Base-by-base conservation (phyloP, 2,797 vertebrate species). In the Takifugu rubripes region DNA sequence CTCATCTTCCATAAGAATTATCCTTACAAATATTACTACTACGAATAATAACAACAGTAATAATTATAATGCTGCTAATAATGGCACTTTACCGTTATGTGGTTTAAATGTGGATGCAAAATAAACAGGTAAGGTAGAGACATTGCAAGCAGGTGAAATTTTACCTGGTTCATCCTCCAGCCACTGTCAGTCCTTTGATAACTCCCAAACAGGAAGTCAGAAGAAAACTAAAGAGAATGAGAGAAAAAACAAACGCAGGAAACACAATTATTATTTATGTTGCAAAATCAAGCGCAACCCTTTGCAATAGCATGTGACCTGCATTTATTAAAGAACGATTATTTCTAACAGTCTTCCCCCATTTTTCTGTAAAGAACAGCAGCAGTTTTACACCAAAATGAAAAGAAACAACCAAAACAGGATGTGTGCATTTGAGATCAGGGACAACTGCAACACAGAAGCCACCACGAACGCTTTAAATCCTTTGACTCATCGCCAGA, bases 161-260 rank as follows among this genome's bases (percentile, higher is more conserved):
- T 81, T 56, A 92, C 90, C 88, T 90, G 89, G 74, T 81, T 89
- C 75, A 84, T 77, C 68, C 85, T 78, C 84, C 83, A 90, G 58
- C 70, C 65, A 51, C 82, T 85, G 49, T 66, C 50, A 56, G 77
- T 80, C 57, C 74, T 77, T 58, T 81, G 82, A 59, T 86, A 75
- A 59, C 71, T 85, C 36, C 78, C 82, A 21, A 82, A 79, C 56
- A 83, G 43, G 63, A 86, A 79, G 68, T 91, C 84, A 61, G 88
- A 80, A 7, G 88, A 84, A 59, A 85, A 52, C 91, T 91, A 47
- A 5, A 52, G 17, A 69, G 29, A 76, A 42, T 59, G 21, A 59
- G 5, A 60, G 21, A 21, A 17, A 17, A 4, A 48, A 52, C 8
- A 52, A 51, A 59, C 48, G 49, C 21, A 6, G 49, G 46, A 72